Conservation (phyloP, 2,797 vertebrate species). For the Rhabdophis nuchalis region DNA sequence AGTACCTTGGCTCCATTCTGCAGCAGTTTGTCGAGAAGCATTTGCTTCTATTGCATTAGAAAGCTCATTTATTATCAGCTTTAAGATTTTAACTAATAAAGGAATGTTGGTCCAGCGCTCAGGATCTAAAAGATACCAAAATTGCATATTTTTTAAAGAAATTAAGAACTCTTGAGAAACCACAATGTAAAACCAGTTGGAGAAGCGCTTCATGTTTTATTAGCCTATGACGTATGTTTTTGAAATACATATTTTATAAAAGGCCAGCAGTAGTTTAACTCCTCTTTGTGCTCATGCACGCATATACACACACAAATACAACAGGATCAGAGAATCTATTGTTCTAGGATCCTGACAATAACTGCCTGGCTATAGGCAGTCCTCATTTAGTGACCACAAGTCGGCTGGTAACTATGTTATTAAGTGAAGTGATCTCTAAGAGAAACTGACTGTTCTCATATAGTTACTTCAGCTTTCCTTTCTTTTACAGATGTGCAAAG, state of each 20-base stretch:
- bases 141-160: not conserved
- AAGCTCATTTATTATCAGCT: constrained; percentile 94
- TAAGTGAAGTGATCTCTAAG: not conserved
- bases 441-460: not conserved
- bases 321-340: not conserved
- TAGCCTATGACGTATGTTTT: not conserved
- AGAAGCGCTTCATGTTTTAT: not conserved
- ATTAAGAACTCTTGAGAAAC: not conserved
- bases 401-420: not conserved
- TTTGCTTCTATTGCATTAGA: constrained; percentile 94
- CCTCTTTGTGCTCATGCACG: not conserved
- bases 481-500: not conserved
- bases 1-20: constrained; percentile 91
- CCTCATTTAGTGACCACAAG: not conserved
- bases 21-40: constrained; percentile 80
- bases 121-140: constrained; percentile 75
- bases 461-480: not conserved
- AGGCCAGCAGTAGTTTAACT: not conserved
- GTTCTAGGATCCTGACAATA: not conserved
- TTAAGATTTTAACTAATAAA: constrained; percentile 94
- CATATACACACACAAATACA: not conserved
- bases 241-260: not conserved
- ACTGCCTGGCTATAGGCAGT: not conserved
- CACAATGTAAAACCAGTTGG: not conserved
- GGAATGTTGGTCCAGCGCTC: constrained; percentile 98